Percentiles rank a stretch among this genome's conserved stretches.
Evolutionary conservation across 2,888 invertebrate species (phyloP).

Genomic region (Eupeodes luniger): DNA sequence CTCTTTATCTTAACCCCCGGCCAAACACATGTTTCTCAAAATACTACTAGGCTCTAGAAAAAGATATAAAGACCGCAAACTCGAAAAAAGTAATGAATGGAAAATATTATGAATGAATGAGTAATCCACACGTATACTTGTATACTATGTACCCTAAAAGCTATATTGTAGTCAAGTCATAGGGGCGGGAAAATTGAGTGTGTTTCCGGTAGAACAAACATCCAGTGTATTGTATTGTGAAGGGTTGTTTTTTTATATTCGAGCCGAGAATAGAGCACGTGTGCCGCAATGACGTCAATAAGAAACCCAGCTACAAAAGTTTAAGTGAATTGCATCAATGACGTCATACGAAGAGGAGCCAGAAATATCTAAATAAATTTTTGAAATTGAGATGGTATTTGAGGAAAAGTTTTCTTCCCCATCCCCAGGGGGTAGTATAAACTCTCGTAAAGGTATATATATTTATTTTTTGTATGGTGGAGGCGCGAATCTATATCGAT

Average conservation of each 20-base stretch:
- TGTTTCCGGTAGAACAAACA: slow-evolving; percentile 19
- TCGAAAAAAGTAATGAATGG: slow-evolving; percentile 49
- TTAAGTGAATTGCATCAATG: slow-evolving; percentile 52
- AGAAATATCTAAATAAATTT: slow-evolving; percentile 22
- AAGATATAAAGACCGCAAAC: no score
- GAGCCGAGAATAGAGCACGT: slow-evolving; percentile 76
- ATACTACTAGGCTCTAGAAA: slow-evolving; percentile 44
- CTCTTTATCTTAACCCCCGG: neutral
- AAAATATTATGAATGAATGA: slow-evolving; percentile 64
- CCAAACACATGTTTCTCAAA: slow-evolving; percentile 38
- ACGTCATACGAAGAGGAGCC: slow-evolving; percentile 77
- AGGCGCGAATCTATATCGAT: slow-evolving; percentile 39
- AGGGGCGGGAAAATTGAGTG: slow-evolving; percentile 17
- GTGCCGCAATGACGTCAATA: slow-evolving; percentile 79
- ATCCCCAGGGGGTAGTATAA: slow-evolving; percentile 43
- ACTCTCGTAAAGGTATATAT: slow-evolving; percentile 41
- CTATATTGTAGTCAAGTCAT: neutral
- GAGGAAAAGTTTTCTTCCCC: slow-evolving; percentile 40
- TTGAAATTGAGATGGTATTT: slow-evolving; percentile 28
- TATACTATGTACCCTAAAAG: slow-evolving; percentile 5
- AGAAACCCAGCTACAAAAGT: slow-evolving; percentile 8
- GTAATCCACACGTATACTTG: slow-evolving; percentile 17
- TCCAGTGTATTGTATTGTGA: neutral
- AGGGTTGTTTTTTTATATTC: slow-evolving; percentile 33
- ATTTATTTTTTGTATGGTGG: slow-evolving; percentile 53